These are phyloP conservation scores for Pollenia labialis DNA, from an alignment of 2,888 invertebrate species.

Conservation along the genomic window DNA sequence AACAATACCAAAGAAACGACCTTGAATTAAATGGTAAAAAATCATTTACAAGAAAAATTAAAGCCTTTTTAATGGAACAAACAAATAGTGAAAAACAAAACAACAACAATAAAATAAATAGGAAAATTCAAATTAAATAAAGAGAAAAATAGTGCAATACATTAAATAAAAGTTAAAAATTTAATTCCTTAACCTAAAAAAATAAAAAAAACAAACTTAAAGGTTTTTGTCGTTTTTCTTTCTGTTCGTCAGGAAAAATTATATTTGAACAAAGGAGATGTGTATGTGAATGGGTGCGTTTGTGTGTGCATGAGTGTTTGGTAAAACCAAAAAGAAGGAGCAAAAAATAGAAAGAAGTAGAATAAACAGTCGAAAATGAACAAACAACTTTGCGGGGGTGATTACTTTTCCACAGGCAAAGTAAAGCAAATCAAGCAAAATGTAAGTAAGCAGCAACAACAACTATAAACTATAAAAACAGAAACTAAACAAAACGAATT, in stretches of 20 bases:
- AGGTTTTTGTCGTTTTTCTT: slow-evolving; percentile 4
- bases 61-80: slow-evolving; percentile 41
- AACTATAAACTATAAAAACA: not conserved
- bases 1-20: slow-evolving; percentile 64
- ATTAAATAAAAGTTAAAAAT: slow-evolving; percentile 6
- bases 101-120: slow-evolving; percentile 21
- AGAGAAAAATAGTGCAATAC: not conserved
- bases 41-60: slow-evolving; percentile 59
- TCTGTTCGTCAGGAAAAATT: slow-evolving; percentile 13
- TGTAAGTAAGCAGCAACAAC: slow-evolving; percentile 17
- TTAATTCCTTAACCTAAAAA: not conserved
- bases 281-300: not conserved
- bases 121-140: not conserved
- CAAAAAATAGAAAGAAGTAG: slow-evolving; percentile 2
- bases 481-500: slow-evolving; percentile 25
- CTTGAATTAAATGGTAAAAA: slow-evolving; percentile 71
- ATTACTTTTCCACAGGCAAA: slow-evolving; percentile 38
- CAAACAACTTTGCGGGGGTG: slow-evolving; percentile 51
- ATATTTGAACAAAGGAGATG: slow-evolving; percentile 42
- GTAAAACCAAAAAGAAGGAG: slow-evolving; percentile 3
- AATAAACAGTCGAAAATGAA: slow-evolving; percentile 23
- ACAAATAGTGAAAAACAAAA: slow-evolving; percentile 27
- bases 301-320: not conserved
- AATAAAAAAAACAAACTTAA: not conserved
- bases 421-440: slow-evolving; percentile 40